Conservation (phyloP, 2,113 vertebrate species). For the Coracopsis vasa region DNA sequence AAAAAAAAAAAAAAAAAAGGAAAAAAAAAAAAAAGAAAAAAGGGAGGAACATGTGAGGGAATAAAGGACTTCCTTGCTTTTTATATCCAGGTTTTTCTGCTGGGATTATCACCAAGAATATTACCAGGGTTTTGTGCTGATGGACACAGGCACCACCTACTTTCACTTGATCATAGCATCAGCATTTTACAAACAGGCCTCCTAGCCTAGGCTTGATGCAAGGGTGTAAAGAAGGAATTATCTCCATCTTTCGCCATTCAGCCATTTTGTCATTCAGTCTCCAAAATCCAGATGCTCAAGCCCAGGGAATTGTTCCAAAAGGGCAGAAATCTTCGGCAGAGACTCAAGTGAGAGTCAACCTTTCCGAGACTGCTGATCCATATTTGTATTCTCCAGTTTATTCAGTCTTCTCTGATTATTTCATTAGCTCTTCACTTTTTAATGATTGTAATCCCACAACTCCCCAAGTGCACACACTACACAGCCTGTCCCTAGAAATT, state of each 20-base stretch:
- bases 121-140: neutral
- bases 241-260: neutral
- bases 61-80: neutral
- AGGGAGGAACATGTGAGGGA: accelerated
- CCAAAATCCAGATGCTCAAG: neutral
- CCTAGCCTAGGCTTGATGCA: neutral
- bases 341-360: neutral
- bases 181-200: neutral
- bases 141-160: neutral
- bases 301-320: neutral
- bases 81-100: neutral
- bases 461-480: constrained; percentile 1
- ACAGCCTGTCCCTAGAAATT: constrained; percentile 81
- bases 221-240: neutral
- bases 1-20: too few relatives aligned
- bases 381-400: constrained; percentile 39
- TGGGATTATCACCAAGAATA: neutral
- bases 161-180: neutral
- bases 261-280: neutral
- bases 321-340: neutral
- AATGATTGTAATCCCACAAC: constrained; percentile 29
- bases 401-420: constrained; percentile 71
- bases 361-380: neutral
- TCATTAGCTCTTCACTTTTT: constrained; percentile 57
- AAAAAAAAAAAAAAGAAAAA: too few relatives aligned